A percentile compares a stretch with the other conserved stretches of the same genome.
Evolutionary conservation across 2,888 invertebrate genomes (phyloP).

Genomic region (Troides aeacus): DNA sequence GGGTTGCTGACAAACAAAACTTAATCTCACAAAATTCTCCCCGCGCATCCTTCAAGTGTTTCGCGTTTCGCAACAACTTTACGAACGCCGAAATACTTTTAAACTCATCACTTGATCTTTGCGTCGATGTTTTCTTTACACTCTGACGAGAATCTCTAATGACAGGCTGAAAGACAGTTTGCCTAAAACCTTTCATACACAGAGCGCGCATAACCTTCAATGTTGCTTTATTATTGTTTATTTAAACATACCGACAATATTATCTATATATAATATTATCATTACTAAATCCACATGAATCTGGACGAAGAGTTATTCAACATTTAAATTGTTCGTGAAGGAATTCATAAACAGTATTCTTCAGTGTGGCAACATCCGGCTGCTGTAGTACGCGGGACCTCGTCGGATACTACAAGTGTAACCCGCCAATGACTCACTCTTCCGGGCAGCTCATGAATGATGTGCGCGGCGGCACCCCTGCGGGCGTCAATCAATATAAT

Average conservation of each 20-base stretch:
- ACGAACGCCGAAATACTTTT: not conserved
- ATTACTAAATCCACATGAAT: too few species aligned
- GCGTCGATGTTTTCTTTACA: too few species aligned
- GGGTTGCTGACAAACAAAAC: conserved; percentile 33
- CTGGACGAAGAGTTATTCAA: too few species aligned
- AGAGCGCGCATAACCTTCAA: too few species aligned
- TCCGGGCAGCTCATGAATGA: conserved; percentile 22
- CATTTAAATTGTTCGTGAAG: not conserved
- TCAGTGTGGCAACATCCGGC: conserved; percentile 16
- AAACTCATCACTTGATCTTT: too few species aligned
- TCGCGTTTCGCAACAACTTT: conserved; percentile 1
- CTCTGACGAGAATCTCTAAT: too few species aligned
- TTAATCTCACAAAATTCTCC: conserved; percentile 7
- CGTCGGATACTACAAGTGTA: not conserved
- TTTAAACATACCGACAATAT: too few species aligned
- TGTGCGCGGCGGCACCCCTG: not conserved
- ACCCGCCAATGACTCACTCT: conserved; percentile 24
- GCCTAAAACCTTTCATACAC: too few species aligned
- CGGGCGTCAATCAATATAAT: conserved; percentile 16
- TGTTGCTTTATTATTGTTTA: too few species aligned
- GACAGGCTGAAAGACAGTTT: too few species aligned
- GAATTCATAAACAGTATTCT: not conserved
- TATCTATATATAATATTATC: too few species aligned
- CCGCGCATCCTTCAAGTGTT: not conserved
- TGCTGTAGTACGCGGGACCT: conserved; percentile 5